Base-by-base conservation (phyloP, 2,888 invertebrate genomes). In the Tryphoninae sp. region DNA sequence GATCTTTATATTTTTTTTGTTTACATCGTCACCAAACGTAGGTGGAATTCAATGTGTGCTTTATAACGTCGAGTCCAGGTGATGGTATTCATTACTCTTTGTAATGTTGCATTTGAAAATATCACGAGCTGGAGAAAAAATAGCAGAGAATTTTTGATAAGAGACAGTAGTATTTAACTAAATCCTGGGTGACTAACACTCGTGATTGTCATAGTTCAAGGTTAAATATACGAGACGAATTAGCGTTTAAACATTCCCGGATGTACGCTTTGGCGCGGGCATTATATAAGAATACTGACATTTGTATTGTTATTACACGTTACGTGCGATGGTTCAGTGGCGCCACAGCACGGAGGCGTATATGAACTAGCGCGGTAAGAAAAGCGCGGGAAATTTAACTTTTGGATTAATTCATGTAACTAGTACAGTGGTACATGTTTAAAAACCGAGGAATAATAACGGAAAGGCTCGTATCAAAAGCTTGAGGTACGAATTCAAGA, bases 181-280 rank as follows among this genome's bases (percentile, higher is more conserved):
- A 19, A 33, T 58, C 8, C 11, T 42, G 45, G n/a, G 65, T 49
- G 58, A 64, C 68, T 76, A 76, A 79, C 64, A 69, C 26, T 26
- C 26, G 26, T 26, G 26, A 26, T 3, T 26, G 26, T 81, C 55
- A 40, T n/a, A 58, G 64, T 59, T 9, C 23, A 74, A 71, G 33
- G 64, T 33, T 61, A 8, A 73, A 61, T 16, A 81, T 55, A 76
- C 11, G 8, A 42, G 9, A 65, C 45, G 78, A 81, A 82, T 89
- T 86, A 86, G 87, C 84, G 85, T 85, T 85, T 85, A 84, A 85
- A 89, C 85, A 84, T 86, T 87, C 89, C 89, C 87, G 87, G 87
- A 88, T 88, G 62, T 86, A 86, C 89, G 91, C 91, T 91, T 90
- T 90, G 91, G 90, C 89, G 92, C 91, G 91, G 91, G 92, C 91